Evolutionary conservation across 2,113 vertebrate genomes (phyloP), one percentile per base, ranked within the genome.

Genomic region (Anseranas semipalmata): DNA sequence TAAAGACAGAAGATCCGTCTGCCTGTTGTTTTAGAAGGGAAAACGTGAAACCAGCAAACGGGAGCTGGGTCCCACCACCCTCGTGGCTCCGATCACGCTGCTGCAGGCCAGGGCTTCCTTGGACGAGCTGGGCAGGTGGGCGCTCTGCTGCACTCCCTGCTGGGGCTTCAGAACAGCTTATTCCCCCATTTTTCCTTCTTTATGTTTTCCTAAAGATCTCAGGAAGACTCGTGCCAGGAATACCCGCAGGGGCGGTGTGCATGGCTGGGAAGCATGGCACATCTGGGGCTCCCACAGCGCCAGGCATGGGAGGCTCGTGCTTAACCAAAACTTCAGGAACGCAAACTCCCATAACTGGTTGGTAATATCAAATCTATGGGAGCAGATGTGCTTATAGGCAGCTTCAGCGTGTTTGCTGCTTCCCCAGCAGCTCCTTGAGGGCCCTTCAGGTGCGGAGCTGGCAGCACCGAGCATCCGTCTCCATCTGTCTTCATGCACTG

Each of bases 241-340:
- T 32, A 55, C 52, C 46, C 39, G 46, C 39, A 19, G 17, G 53
- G 46, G 25, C 7, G 28, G 28, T 11, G 60, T 39, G 43, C 33
- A 2, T 32, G 52, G 74, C 76, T 55, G 46, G n/a, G 55, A 43
- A 53, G 67, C 30, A n/a, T 10, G 6, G 1, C 5, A 28, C 19
- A 7, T 18, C 32, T 41, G 30, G 20, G 32, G 32, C 12, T 73
- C 35, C 37, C 39, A 33, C 6, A 5, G n/a, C 6, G 5, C 45
- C 0, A 1, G 4, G 18, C 17, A 10, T 5, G 19, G 45, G 25
- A 53, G 46, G 21, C 8, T 39, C 10, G 7, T 6, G 20, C 53
- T 46, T n/a, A 20, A 15, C n/a, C 22, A 30, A 30, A 0, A 27
- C 32, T 58, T 17, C 41, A 43, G 32, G 25, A 22, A 12, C 33